Percentiles rank a stretch among this genome's conserved stretches.
Conservation (phyloP, 1,140 invertebrate species). For the Brachionus rubens region DNA sequence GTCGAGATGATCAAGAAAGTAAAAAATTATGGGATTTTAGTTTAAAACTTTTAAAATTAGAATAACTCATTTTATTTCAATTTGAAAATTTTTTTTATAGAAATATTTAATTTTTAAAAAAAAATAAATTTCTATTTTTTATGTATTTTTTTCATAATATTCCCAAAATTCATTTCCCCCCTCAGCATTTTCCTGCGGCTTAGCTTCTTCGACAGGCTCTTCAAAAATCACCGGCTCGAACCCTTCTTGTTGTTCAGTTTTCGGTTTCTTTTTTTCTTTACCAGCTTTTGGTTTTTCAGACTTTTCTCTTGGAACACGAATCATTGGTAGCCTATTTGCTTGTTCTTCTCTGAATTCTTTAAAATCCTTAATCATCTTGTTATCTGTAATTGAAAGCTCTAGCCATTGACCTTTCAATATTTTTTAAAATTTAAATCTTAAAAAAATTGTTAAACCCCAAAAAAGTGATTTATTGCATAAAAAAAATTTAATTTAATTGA, state of each 20-base stretch:
- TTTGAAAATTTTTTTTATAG: neutral
- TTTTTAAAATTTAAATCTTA: neutral
- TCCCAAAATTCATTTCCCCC: slow-evolving; percentile 11
- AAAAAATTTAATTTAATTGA: neutral
- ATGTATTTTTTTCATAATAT: slow-evolving; percentile 31
- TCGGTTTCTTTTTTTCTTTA: neutral
- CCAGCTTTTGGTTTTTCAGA: neutral
- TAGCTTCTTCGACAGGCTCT: neutral
- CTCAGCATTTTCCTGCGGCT: neutral
- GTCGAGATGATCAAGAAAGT: neutral
- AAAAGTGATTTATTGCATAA: neutral
- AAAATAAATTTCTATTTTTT: neutral
- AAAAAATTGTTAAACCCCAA: neutral
- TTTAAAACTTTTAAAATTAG: slow-evolving; percentile 12
- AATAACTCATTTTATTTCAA: too few relatives aligned
- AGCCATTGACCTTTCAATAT: slow-evolving; percentile 14
- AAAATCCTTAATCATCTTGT: slow-evolving; percentile 3
- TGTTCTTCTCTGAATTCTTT: slow-evolving; percentile 1
- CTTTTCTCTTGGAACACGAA: neutral
- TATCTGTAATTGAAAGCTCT: neutral
- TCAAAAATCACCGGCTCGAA: neutral
- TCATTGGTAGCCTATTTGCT: neutral
- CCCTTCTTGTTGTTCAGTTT: too few relatives aligned
- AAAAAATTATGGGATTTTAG: slow-evolving; percentile 25
- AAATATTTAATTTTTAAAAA: neutral